Evolutionary conservation across 2,797 vertebrate species (phyloP).

Genomic region (Mallotus villosus): DNA sequence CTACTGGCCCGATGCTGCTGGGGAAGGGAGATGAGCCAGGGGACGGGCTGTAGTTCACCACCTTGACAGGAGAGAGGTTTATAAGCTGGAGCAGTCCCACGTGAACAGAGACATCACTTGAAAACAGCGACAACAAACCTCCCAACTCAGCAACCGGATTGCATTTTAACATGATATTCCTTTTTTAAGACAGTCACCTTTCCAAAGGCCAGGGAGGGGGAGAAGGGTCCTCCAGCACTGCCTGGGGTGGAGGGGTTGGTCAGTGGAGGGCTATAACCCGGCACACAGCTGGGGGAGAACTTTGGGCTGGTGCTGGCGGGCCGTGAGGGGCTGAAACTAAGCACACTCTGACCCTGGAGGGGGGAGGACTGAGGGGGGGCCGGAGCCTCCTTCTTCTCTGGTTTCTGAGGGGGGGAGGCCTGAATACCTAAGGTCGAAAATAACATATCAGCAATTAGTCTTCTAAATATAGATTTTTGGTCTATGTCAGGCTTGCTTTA

Average conservation of each 20-base stretch:
- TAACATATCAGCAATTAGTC: too few species aligned
- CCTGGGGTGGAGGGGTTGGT: constrained; percentile 72
- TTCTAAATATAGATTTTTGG: too few species aligned
- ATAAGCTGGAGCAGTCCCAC: neutral
- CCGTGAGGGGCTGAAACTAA: constrained; percentile 91
- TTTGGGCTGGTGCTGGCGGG: constrained; percentile 85
- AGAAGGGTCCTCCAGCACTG: constrained; percentile 70
- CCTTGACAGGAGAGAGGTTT: constrained; percentile 67
- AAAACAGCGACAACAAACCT: neutral
- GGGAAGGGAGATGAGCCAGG: constrained; percentile 77
- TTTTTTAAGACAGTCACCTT: constrained; percentile 69
- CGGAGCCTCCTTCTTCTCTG: constrained; percentile 76
- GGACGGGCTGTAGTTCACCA: constrained; percentile 80
- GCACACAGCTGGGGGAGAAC: constrained; percentile 81
- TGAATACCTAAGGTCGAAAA: constrained; percentile 72
- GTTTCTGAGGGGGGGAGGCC: constrained; percentile 77
- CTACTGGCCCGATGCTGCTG: constrained; percentile 78
- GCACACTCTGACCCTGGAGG: constrained; percentile 89
- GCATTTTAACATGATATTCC: neutral
- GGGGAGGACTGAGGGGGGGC: constrained; percentile 76
- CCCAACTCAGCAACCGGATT: neutral
- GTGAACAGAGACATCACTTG: too few species aligned
- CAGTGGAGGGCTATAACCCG: constrained; percentile 85
- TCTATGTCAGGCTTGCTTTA: too few species aligned
- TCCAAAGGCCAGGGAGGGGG: constrained; percentile 71